phyloP scores from a whole-genome alignment of 2,113 vertebrate species.

The Malaclemys terrapin region DNA sequence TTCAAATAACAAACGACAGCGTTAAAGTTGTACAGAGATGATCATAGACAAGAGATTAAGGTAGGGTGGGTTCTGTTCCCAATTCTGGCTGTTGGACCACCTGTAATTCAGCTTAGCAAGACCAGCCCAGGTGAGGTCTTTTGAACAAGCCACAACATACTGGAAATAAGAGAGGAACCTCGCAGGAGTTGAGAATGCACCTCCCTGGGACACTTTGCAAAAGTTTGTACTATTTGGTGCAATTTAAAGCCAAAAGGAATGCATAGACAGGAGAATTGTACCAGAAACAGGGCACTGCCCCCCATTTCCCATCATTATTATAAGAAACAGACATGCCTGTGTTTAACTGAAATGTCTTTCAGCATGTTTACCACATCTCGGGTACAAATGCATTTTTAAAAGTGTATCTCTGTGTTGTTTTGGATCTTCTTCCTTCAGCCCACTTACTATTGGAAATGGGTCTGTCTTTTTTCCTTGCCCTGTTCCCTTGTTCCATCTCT shows the following conservation, averaged over 20 bases:
- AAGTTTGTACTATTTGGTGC: constrained; percentile 30
- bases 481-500: neutral
- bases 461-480: neutral
- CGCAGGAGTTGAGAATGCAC: constrained; percentile 48
- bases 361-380: constrained; percentile 9
- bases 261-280: neutral
- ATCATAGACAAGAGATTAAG: neutral
- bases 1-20: neutral
- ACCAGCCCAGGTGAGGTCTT: constrained; percentile 54
- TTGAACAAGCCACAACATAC: constrained; percentile 44
- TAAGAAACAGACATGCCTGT: neutral
- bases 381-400: neutral
- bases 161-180: constrained; percentile 57
- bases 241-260: constrained; percentile 55
- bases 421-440: neutral
- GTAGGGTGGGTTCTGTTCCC: neutral
- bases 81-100: constrained; percentile 5
- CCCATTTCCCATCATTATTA: neutral
- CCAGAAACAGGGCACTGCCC: neutral
- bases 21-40: neutral
- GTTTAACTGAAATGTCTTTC: constrained; percentile 18
- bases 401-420: neutral
- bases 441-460: neutral
- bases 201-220: constrained; percentile 33
- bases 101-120: constrained; percentile 38